Base-by-base conservation (phyloP, 2,113 vertebrate species). In the Dipodomys ordii region DNA sequence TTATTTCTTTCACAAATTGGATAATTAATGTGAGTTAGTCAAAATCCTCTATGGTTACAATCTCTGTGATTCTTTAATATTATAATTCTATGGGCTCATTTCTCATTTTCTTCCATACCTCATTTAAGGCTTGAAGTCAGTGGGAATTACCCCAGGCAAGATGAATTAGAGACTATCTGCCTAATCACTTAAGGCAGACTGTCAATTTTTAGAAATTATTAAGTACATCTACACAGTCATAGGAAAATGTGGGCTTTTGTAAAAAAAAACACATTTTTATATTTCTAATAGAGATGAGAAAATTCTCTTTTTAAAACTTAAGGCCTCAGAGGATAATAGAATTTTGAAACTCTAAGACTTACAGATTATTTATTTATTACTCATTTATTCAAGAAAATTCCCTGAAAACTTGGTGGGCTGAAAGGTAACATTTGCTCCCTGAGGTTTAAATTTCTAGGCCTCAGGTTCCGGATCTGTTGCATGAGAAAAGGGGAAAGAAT, bases 21-120 rank as follows among this genome's bases (percentile, higher is more conserved):
- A 97, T 97, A 97, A 97, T 97, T 97, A 97, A 97, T 96, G 96
- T 95, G 97, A 96, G 95, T 95, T 97, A 95, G 94, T 97, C 96
- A 96, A 96, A 97, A 97, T 96, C 85, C 94, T 97, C 95, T 95
- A 94, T 95, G 91, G 94, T 96, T 96, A 96, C 93, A 96, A 93
- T 95, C 88, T 97, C 96, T 97, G 96, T 97, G 97, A 97, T 97
- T 97, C 95, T 96, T 96, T 95, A 97, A 97, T 97, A 97, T 96
- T 97, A 92, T 95, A 96, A 93, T 96, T 96, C 91, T 94, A 65
- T 90, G 95, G 90, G 92, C 96, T 97, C 95, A 92, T 96, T 97
- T 97, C 95, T 97, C 96, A 97, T 97, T 96, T 97, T 96, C 74
- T 68, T 94, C 93, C 92, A 95, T 96, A 97, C 96, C 95, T 96